Conservation (phyloP, 2,888 invertebrate species). For the Drosophila quinaria region DNA sequence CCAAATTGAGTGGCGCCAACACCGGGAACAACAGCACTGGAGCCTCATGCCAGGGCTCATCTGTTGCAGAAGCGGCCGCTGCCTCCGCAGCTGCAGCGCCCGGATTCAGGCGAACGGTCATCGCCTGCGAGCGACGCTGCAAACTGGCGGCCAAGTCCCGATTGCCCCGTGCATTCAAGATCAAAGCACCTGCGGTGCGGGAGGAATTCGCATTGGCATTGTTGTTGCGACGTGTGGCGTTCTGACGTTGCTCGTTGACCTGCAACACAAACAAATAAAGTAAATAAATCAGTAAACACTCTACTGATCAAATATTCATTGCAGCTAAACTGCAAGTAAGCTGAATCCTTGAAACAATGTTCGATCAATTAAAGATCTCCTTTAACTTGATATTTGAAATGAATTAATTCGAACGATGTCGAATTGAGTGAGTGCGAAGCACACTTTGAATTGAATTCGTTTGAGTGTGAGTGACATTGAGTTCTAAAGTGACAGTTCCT, state of each 20-base stretch:
- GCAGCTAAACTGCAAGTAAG: too few relatives aligned
- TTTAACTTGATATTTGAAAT: too few relatives aligned
- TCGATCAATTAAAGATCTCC: too few relatives aligned
- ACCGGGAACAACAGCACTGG: too few relatives aligned
- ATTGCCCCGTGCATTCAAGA: constrained; percentile 36
- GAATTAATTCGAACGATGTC: too few relatives aligned
- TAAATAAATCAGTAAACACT: too few relatives aligned
- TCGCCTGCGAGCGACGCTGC: constrained; percentile 49
- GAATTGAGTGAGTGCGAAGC: too few relatives aligned
- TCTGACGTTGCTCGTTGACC: constrained; percentile 39
- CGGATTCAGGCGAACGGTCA: constrained; percentile 10
- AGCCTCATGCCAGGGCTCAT: constrained; percentile 27
- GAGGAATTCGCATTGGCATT: constrained; percentile 10
- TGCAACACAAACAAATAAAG: neutral
- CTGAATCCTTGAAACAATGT: too few relatives aligned
- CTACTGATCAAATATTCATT: too few relatives aligned
- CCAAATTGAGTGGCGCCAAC: constrained; percentile 46
- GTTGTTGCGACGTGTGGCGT: constrained; percentile 38
- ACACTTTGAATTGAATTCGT: too few relatives aligned
- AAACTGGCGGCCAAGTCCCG: constrained; percentile 59
- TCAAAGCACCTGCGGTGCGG: constrained; percentile 1
- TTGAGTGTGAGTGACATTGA: too few relatives aligned
- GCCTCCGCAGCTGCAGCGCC: neutral
- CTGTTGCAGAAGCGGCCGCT: neutral
- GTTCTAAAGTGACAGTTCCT: too few relatives aligned